Percentiles rank a stretch among this genome's conserved stretches.
Conservation (phyloP, 2,113 vertebrate genomes). For the Ailuropoda melanoleuca region DNA sequence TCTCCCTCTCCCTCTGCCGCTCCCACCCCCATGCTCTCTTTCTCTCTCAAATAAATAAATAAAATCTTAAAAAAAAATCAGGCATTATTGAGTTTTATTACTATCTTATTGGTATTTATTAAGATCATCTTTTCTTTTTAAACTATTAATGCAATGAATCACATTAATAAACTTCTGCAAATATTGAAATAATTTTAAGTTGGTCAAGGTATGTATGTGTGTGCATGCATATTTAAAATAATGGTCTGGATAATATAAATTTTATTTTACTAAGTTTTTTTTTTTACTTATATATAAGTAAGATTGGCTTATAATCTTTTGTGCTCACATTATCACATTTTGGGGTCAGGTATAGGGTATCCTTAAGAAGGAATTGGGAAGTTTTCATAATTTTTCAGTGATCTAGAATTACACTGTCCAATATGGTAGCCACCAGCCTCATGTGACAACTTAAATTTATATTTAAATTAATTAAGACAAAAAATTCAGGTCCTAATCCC, state of each 20-base stretch:
- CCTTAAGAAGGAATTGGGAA: neutral
- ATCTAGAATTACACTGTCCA: neutral
- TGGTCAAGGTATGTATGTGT: neutral
- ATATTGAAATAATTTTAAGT: neutral
- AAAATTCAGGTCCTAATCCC: neutral
- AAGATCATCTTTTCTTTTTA: neutral
- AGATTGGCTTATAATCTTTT: neutral
- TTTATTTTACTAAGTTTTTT: neutral
- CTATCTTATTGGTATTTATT: neutral
- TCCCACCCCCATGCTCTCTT: neutral
- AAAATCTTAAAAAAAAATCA: neutral
- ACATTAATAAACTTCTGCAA: neutral
- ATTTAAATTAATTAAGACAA: conserved; percentile 19
- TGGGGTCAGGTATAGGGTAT: neutral
- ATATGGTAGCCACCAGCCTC: neutral
- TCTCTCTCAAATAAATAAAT: neutral
- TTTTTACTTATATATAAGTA: neutral
- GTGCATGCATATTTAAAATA: neutral
- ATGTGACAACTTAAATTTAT: neutral
- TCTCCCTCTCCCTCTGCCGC: neutral
- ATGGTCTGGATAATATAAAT: neutral
- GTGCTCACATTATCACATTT: neutral
- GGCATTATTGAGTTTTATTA: neutral
- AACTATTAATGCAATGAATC: neutral
- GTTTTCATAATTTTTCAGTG: neutral